Base-by-base conservation (phyloP, 2,113 vertebrate genomes). In the Archilochus colubris region DNA sequence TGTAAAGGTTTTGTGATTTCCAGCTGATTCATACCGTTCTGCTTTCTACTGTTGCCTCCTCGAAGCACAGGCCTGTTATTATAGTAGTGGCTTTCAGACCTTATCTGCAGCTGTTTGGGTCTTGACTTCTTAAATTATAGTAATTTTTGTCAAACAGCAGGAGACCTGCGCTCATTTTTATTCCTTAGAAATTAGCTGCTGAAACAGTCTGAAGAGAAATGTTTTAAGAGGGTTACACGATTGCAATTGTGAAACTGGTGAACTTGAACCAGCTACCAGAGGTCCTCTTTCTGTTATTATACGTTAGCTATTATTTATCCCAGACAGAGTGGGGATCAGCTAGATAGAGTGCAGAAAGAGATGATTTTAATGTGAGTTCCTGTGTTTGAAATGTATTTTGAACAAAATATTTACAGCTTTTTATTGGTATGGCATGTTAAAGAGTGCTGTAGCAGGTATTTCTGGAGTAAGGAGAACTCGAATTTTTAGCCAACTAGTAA, bases 41-140 rank as follows among this genome's bases (percentile, higher is more conserved):
- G 27, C 66, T 84, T 72, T 93, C 82, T 53, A 57, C 63, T 88
- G 2, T 59, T 64, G 40, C 40, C 40, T 90, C 51, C 82, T 82
- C 17, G 9, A 82, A 91, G 70, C 82, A 28, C 62, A 68, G 78
- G 46, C 67, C 55, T 94, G 68, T 87, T 93, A 69, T 79, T 84
- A 72, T 15, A 24, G 20, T 18, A 28, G 68, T 80, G 69, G 51
- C 90, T 91, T 95, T 86, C 73, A 90, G 82, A 82, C 66, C 70
- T 74, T 73, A 75, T 89, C 67, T 92, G 82, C 87, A 93, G 78
- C 90, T 95, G 87, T 93, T 94, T 1, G 0, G 57, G 76, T 88
- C 86, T 91, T 91, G 86, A 75, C 91, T 94, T 91, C 53, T 91
- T 88, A 67, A 86, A 84, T 84, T 86, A 78, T 90, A 81, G 81